A percentile compares a stretch with the other conserved stretches of the same genome.
Evolutionary conservation across 2,113 vertebrate genomes (phyloP).

Genomic region (Calcarius ornatus): DNA sequence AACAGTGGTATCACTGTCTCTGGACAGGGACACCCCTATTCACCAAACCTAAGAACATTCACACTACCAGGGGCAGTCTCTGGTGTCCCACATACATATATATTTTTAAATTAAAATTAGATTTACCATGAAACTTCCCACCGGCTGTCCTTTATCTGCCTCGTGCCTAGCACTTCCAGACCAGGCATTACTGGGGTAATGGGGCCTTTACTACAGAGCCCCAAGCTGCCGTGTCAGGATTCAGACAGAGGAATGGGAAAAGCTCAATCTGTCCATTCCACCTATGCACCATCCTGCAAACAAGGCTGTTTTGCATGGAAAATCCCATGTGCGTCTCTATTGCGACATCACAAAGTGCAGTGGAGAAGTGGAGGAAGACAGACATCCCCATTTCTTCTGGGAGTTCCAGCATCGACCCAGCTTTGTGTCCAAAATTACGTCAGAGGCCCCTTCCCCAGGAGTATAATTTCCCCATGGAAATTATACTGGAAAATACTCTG

Average conservation of each 20-base stretch:
- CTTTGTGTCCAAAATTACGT: too few species aligned
- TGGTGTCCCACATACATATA: neutral
- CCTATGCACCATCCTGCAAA: neutral
- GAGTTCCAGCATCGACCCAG: too few species aligned
- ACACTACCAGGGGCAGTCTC: neutral
- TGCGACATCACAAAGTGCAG: fast-evolving
- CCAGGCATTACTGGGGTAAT: neutral
- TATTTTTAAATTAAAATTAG: neutral
- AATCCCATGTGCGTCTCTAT: neutral
- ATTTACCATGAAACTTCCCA: neutral
- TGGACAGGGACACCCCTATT: neutral
- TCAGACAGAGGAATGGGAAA: neutral
- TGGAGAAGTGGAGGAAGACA: neutral
- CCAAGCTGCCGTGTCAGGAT: fast-evolving
- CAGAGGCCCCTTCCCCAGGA: too few species aligned
- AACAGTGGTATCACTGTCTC: neutral
- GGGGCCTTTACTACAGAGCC: neutral
- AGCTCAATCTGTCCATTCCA: neutral
- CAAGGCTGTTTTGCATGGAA: neutral
- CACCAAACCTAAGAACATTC: neutral
- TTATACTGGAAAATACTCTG: neutral
- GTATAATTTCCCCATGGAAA: neutral
- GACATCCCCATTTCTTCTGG: too few species aligned
- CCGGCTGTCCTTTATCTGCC: fast-evolving
- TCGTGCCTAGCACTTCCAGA: neutral